Evolutionary conservation across 2,888 invertebrate genomes (phyloP).

Genomic region (Drosophila longiperda): DNA sequence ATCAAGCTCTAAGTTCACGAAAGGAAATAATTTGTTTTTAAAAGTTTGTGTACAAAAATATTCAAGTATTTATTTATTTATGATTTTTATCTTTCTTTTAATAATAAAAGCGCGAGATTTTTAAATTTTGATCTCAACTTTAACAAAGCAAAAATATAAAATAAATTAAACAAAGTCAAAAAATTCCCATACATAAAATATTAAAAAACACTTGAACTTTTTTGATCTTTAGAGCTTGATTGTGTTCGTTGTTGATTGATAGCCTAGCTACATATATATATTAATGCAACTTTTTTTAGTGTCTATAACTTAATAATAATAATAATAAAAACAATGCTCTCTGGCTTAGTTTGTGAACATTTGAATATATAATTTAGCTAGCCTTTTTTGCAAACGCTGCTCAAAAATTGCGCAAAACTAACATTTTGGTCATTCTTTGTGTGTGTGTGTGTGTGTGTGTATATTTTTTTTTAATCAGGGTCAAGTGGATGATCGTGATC

Average conservation of each 20-base stretch:
- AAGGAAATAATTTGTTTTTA: background rate
- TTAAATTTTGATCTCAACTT: background rate
- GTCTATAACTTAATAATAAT: slow-evolving; percentile 21
- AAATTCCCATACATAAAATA: background rate
- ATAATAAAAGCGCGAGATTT: background rate
- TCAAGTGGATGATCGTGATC: slow-evolving; percentile 94
- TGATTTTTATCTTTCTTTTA: background rate
- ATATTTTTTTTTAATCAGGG: slow-evolving; percentile 85
- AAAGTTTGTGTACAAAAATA: background rate
- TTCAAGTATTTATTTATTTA: background rate
- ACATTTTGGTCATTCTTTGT: slow-evolving; percentile 17
- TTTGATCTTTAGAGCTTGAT: slow-evolving; percentile 36
- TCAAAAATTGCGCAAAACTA: slow-evolving; percentile 35
- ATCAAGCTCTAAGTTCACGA: slow-evolving; percentile 19
- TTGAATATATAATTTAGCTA: slow-evolving; percentile 53
- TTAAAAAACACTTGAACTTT: background rate
- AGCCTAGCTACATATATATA: slow-evolving; percentile 31
- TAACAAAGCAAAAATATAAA: rapidly evolving
- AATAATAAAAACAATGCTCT: slow-evolving; percentile 47
- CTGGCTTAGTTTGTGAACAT: slow-evolving; percentile 68
- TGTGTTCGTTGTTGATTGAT: slow-evolving; percentile 39
- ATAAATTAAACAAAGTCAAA: background rate
- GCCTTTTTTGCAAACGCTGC: slow-evolving; percentile 54
- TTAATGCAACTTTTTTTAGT: slow-evolving; percentile 48
- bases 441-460: slow-evolving; percentile 2